These are phyloP conservation scores for Platynereis dumerilii DNA, from an alignment of 2,888 invertebrate genomes.

Conservation along the genomic window DNA sequence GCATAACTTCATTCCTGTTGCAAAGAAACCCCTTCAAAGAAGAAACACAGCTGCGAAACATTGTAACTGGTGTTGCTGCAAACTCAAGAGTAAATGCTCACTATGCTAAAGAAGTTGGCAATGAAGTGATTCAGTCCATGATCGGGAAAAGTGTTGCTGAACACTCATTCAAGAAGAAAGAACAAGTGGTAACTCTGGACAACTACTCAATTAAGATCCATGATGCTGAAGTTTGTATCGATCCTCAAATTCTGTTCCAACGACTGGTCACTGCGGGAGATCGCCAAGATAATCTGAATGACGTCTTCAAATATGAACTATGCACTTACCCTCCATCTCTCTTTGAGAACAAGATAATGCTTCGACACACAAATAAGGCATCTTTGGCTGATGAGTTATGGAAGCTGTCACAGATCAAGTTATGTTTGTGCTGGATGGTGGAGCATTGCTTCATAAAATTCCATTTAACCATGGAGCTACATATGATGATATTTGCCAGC, in stretches of 20 bases:
- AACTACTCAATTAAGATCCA: conserved; percentile 22
- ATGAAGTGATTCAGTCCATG: conserved; percentile 28
- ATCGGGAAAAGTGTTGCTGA: too few relatives aligned
- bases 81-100: conserved; percentile 38
- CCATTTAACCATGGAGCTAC: conserved; percentile 31
- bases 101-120: conserved; percentile 32
- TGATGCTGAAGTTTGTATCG: conserved; percentile 33
- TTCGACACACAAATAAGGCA: not conserved
- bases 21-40: conserved; percentile 35
- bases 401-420: too few relatives aligned
- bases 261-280: conserved; percentile 33
- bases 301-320: conserved; percentile 23
- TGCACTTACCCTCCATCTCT: conserved; percentile 29
- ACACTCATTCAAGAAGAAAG: too few relatives aligned
- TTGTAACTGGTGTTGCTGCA: conserved; percentile 39
- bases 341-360: not conserved
- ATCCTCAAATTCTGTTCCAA: conserved; percentile 42
- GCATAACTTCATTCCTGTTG: conserved; percentile 29
- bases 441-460: too few relatives aligned
- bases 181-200: conserved; percentile 32
- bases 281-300: conserved; percentile 14
- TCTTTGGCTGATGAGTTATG: conserved; percentile 15
- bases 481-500: conserved; percentile 32
- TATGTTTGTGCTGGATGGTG: too few relatives aligned
- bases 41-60: conserved; percentile 33